Evolutionary conservation across 1,140 invertebrate genomes (phyloP).

Genomic region (Chlorops oryzae): DNA sequence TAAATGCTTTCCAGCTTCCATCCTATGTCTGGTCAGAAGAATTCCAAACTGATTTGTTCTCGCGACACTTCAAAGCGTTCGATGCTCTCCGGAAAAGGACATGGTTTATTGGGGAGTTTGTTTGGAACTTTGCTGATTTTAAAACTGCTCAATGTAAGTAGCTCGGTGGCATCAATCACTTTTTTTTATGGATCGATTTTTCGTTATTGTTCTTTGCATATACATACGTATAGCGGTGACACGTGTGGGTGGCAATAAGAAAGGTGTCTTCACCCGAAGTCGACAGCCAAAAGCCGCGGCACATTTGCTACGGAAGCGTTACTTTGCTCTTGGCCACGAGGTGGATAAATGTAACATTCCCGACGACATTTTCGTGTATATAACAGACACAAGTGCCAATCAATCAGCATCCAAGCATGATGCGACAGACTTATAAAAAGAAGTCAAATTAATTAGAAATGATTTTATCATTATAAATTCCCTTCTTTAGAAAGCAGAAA

Average conservation of each 20-base stretch:
- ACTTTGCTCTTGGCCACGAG: conserved; percentile 60
- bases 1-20: conserved; percentile 55
- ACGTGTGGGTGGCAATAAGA: conserved; percentile 81
- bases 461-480: not conserved
- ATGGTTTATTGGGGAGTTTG: conserved; percentile 91
- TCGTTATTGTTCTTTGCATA: not conserved
- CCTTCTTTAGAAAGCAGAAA: no score
- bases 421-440: conserved; percentile 20
- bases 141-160: conserved; percentile 66
- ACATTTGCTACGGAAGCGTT: conserved; percentile 68
- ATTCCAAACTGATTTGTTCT: conserved; percentile 79
- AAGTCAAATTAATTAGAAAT: not conserved
- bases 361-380: conserved; percentile 36
- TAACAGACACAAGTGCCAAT: conserved; percentile 22
- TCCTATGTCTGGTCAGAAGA: conserved; percentile 88
- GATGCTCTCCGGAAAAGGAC: conserved; percentile 67
- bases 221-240: no score
- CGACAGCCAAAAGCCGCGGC: conserved; percentile 82
- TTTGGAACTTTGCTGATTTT: conserved; percentile 96
- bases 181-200: conserved; percentile 12
- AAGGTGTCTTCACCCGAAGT: conserved; percentile 82
- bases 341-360: conserved; percentile 50
- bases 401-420: conserved; percentile 17
- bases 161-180: not conserved
- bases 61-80: conserved; percentile 85